Evolutionary conservation across 2,797 vertebrate genomes (phyloP), one percentile per base, ranked within the genome.

Genomic region (Todus mexicanus): DNA sequence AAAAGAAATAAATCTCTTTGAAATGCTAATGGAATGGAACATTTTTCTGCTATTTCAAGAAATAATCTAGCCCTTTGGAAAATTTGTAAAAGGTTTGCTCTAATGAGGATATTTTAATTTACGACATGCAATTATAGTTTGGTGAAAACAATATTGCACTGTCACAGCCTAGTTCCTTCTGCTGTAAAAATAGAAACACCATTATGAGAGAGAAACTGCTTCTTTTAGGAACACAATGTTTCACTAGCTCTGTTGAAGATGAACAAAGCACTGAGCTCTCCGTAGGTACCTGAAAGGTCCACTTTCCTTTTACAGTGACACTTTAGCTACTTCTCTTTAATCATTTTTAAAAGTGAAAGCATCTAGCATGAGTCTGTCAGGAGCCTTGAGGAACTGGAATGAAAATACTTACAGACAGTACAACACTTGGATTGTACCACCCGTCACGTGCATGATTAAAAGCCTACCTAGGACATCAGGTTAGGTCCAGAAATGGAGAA

Each of bases 1-100:
- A 89, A 96, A 96, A 96, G 89, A 85, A 89, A 94, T 92, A 96
- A 96, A 97, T 94, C 91, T 95, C 92, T 97, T 97, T 96, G 97
- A 96, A 96, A 94, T 93, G 87, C 78, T 92, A 97, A 97, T 95
- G 94, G 73, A 84, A 61, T 77, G 50, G 79, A 95, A 95, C 89
- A 71, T 81, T 96, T n/a, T 91, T 96, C 90, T 94, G 65, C 60
- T 90, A 87, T 96, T 97, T 95, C 76, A 88, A 91, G 90, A 96
- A 96, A 96, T 86, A 79, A 95, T 92, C 78, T 90, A 76, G 90
- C 82, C 66, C 92, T 93, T 94, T 87, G 81, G 94, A 91, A 91
- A 95, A 96, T 82, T 84, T 90, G 79, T 82, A 81, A 90, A 82
- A 54, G 43, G 29, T 91, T 95, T 93, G 71, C 82, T 93, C 75